Base-by-base conservation (phyloP, 2,888 invertebrate species). In the Taphrorychus bicolor region DNA sequence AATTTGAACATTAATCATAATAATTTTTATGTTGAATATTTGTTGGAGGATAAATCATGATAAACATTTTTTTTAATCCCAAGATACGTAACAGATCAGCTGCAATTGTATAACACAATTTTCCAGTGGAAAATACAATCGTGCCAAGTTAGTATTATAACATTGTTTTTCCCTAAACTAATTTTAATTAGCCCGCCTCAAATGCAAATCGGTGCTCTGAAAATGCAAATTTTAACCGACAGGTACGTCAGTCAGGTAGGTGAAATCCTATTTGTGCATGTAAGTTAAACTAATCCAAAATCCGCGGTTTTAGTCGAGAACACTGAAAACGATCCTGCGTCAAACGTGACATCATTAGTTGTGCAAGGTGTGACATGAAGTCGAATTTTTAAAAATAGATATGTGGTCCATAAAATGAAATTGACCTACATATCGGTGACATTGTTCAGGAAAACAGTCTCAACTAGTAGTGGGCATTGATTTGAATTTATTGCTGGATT, bases 191-290 rank as follows among this genome's bases (percentile, higher is more conserved):
- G 17, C 16, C 16, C 45, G 45, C 45, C 45, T 17, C 5, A 45
- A 45, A 45, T 45, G 45, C 45, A 45, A 45, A 45, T 45, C 17
- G 7, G 3, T 45, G 9, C 17, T 16, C 16, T 45, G 11, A 45
- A 45, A 45, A 45, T 45, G 45, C 14, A 45, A 45, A 45, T 45
- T 17, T n/a, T n/a, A n/a, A n/a, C n/a, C n/a, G n/a, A n/a, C n/a
- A n/a, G 14, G 5, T 16, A 16, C 45, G 45, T 45, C 17, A 45
- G 45, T 45, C 16, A 32, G 32, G 32, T 32, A 32, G 32, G 32
- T 32, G 32, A 32, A 32, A 32, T 32, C 32, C 32, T 32, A 32
- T 32, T 32, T 32, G 32, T 3, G 7, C 32, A 32, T 32, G 32
- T 32, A 32, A 32, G 32, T 32, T 32, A 9, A 11, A 7, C 11